Base-by-base conservation (phyloP, 1,140 invertebrate genomes). In the Pogonomyrmex barbatus region DNA sequence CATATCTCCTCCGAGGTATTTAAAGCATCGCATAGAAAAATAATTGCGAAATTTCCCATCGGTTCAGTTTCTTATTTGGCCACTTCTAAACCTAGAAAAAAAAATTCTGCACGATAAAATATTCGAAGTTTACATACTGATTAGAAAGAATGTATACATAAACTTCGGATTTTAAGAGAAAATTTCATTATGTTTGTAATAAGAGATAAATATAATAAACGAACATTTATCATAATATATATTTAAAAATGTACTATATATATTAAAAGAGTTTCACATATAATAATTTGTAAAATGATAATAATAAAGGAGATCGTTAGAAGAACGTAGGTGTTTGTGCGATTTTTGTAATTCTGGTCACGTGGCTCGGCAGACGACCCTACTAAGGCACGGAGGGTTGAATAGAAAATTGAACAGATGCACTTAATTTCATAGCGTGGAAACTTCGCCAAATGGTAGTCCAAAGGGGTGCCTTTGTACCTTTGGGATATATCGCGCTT, bases 391-490 rank as follows among this genome's bases (percentile, higher is more conserved):
- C 2, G 2, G 12, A 33, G 50, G 60, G 5, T 54, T 1, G 36
- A 42, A 2, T 9, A 50, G 52, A 67, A 65, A 85, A 88, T 89
- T 36, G 63, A 17, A 81, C 89, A 90, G 89, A 90, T 90, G 89
- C 24, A 17, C 10, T 4, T 39, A 60, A 56, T 81, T 88, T 87
- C 39, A 79, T 14, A 24, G 65, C 73, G 83, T 90, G 87, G 83
- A 88, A 90, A 90, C n/a, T 71, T 90, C 24, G 73, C 78, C 89
- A 81, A 90, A 90, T 77, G 89, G 76, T 24, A 39, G 1, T 8
- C n/a, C 4, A 42, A 58, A 65, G 52, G 39, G 45, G 60, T 45
- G 33, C 62, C 50, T 54, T 73, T 75, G 54, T 68, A 36, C 10
- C 6, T 86, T 14, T 10, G 14, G 36, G 68, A 47, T 54, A 39